These are phyloP conservation scores for Willisornis vidua DNA, from an alignment of 2,113 vertebrate genomes.

Conservation along the genomic window DNA sequence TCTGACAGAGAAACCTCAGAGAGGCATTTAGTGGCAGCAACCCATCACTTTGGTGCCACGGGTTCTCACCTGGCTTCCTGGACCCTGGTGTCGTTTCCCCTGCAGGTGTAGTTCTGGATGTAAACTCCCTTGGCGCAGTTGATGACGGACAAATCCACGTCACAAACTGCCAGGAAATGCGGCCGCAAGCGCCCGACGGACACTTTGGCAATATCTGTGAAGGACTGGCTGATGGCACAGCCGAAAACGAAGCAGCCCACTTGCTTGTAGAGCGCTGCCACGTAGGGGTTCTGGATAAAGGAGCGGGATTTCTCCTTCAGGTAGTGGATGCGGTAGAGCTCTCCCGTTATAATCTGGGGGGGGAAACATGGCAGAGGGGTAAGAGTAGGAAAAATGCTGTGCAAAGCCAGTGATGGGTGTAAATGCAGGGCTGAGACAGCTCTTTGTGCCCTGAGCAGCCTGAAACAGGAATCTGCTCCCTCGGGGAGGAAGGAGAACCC, in stretches of 20 bases:
- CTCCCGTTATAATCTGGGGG: constrained; percentile 90
- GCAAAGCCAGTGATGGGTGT: not conserved
- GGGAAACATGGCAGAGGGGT: not conserved
- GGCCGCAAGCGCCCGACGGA: constrained; percentile 96
- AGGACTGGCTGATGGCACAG: constrained; percentile 96
- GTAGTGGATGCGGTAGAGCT: constrained; percentile 93
- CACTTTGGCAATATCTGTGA: constrained; percentile 98
- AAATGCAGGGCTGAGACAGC: not conserved
- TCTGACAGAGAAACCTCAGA: not conserved
- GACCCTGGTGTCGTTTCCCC: constrained; percentile 79
- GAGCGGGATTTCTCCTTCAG: constrained; percentile 90
- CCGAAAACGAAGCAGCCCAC: constrained; percentile 96
- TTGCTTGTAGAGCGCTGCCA: constrained; percentile 94
- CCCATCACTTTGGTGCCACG: accelerated
- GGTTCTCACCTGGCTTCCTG: constrained; percentile 90
- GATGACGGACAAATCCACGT: constrained; percentile 84
- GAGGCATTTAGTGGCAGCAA: not conserved
- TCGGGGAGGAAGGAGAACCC: not conserved
- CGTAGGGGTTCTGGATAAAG: constrained; percentile 91
- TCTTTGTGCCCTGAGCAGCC: not conserved
- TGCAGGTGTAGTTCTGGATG: constrained; percentile 88
- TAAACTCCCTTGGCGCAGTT: constrained; percentile 88
- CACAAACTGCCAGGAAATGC: constrained; percentile 90
- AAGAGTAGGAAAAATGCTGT: not conserved
- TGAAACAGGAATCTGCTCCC: not conserved